Evolutionary conservation across 2,797 vertebrate genomes (phyloP).

Genomic region (Euthynnus affinis): DNA sequence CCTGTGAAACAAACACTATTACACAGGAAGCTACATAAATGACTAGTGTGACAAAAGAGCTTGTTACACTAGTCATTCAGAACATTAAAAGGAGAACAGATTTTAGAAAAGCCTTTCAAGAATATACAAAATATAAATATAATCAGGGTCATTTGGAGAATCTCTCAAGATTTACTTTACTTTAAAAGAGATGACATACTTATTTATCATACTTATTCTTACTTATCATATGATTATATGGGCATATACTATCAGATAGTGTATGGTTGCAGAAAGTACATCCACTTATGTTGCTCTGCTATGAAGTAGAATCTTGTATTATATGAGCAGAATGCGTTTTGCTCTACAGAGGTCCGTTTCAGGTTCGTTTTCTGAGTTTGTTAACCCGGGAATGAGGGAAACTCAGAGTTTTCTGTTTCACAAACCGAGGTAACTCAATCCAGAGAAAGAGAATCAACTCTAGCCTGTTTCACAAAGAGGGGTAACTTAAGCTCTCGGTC

Average conservation of each 20-base stretch:
- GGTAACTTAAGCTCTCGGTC: too few relatives aligned
- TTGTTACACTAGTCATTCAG: too few relatives aligned
- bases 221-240: too few relatives aligned
- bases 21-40: slow-evolving; percentile 22
- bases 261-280: not conserved
- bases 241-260: not conserved
- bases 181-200: slow-evolving; percentile 5
- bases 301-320: not conserved
- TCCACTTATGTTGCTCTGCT: not conserved
- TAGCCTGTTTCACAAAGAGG: too few relatives aligned
- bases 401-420: too few relatives aligned
- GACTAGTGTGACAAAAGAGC: not conserved
- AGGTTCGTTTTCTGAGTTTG: too few relatives aligned
- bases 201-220: too few relatives aligned
- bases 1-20: slow-evolving; percentile 72
- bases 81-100: not conserved
- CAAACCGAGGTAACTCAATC: too few relatives aligned
- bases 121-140: not conserved
- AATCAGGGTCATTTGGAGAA: not conserved
- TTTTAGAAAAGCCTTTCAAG: not conserved
- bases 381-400: too few relatives aligned
- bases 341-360: too few relatives aligned
- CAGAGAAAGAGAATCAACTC: too few relatives aligned
- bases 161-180: not conserved
- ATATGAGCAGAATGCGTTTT: not conserved